A percentile compares a stretch with the other conserved stretches of the same genome.
These are phyloP conservation scores for Kryptopterus vitreolus DNA, from an alignment of 2,797 vertebrate genomes.

Conservation along the genomic window DNA sequence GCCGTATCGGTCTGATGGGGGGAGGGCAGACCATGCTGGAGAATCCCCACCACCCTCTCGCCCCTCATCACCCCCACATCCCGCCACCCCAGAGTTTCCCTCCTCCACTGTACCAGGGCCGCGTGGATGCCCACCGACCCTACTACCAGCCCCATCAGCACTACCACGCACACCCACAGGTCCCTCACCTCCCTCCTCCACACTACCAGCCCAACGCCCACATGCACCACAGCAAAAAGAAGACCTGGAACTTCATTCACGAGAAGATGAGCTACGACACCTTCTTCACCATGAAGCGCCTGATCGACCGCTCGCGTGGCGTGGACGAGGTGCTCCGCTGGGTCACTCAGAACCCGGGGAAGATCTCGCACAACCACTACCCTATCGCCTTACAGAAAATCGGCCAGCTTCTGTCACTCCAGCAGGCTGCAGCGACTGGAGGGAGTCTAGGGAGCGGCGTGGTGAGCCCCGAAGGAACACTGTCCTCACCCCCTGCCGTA, in stretches of 20 bases:
- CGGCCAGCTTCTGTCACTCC: constrained; percentile 78
- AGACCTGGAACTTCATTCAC: constrained; percentile 86
- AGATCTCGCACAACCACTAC: constrained; percentile 88
- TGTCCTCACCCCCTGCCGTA: constrained; percentile 23
- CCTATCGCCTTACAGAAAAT: constrained; percentile 87
- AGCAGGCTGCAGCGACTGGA: constrained; percentile 46
- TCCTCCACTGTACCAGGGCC: constrained; percentile 65
- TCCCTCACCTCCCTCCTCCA: constrained; percentile 62
- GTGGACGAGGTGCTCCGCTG: constrained; percentile 89
- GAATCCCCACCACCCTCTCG: constrained; percentile 57
- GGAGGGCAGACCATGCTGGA: constrained; percentile 65
- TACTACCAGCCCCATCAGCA: constrained; percentile 67
- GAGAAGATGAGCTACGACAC: constrained; percentile 90
- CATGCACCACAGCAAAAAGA: constrained; percentile 73
- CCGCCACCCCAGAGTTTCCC: constrained; percentile 61
- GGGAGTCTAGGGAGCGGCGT: constrained; percentile 18
- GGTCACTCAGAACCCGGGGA: constrained; percentile 89
- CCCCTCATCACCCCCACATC: constrained; percentile 62
- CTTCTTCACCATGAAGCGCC: constrained; percentile 87
- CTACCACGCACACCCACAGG: constrained; percentile 58
- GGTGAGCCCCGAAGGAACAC: constrained; percentile 15
- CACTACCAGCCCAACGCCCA: constrained; percentile 67
- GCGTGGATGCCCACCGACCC: constrained; percentile 63
- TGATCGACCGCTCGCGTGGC: constrained; percentile 84
- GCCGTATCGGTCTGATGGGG: constrained; percentile 64